Conservation (phyloP, 2,113 vertebrate genomes). For the Leiothrix lutea region DNA sequence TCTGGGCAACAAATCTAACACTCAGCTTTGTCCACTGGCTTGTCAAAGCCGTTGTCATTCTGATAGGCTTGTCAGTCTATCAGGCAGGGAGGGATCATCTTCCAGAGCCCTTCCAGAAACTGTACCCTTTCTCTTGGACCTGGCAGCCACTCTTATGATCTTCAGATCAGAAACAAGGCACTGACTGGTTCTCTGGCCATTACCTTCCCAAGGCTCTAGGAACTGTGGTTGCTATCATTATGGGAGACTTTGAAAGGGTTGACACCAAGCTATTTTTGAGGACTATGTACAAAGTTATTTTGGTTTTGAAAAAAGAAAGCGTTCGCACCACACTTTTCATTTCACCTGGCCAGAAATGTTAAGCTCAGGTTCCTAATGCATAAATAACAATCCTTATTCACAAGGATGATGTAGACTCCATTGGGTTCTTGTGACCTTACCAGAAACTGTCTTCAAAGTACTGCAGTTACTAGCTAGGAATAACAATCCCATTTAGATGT, state of each 20-base stretch:
- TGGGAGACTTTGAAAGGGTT: background rate
- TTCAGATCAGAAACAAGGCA: background rate
- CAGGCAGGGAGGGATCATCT: background rate
- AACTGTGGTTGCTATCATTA: background rate
- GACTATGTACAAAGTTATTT: slow-evolving; percentile 16
- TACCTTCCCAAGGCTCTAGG: background rate
- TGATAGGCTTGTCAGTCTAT: background rate
- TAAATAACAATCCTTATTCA: slow-evolving; percentile 43
- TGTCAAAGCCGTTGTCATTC: background rate
- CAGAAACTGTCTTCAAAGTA: slow-evolving; percentile 69
- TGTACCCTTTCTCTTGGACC: background rate
- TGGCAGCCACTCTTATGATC: background rate
- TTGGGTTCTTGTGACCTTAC: slow-evolving; percentile 23
- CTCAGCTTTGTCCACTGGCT: background rate
- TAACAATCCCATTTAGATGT: slow-evolving; percentile 40
- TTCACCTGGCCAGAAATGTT: slow-evolving; percentile 40
- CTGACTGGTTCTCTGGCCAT: background rate
- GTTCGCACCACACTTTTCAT: slow-evolving; percentile 19
- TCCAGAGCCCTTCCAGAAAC: background rate
- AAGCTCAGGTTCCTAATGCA: slow-evolving; percentile 47
- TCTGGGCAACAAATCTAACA: background rate
- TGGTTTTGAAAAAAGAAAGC: slow-evolving; percentile 3
- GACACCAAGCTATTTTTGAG: background rate
- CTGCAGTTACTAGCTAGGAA: slow-evolving; percentile 59
- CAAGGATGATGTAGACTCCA: slow-evolving; percentile 27